Conservation (phyloP, 1,140 invertebrate genomes). For the Conopomorpha cramerella region DNA sequence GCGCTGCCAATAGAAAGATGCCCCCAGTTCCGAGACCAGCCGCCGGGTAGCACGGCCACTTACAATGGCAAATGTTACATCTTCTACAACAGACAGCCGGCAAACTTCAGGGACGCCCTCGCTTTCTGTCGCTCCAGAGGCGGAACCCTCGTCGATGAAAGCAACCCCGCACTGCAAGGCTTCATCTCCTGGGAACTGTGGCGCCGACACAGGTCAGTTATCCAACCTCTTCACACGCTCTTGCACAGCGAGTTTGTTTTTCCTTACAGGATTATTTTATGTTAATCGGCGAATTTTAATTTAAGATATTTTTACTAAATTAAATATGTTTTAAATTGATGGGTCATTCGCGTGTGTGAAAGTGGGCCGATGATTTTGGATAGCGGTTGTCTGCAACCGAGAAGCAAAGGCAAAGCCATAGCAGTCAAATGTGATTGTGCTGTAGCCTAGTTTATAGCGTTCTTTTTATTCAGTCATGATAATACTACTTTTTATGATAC, state of each 20-base stretch:
- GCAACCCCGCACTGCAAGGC: conserved; percentile 90
- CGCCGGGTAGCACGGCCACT: conserved; percentile 87
- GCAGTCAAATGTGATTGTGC: no score
- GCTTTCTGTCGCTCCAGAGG: conserved; percentile 79
- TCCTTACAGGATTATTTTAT: no score
- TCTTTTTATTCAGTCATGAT: no score
- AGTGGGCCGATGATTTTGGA: background rate
- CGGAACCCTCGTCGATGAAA: conserved; percentile 88
- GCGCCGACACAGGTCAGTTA: conserved; percentile 76
- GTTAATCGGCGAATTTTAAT: no score
- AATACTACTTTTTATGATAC: no score
- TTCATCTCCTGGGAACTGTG: conserved; percentile 95
- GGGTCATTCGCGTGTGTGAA: background rate
- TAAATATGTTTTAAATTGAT: background rate
- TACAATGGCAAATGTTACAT: conserved; percentile 97
- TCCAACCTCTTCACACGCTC: background rate
- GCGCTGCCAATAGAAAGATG: conserved; percentile 91
- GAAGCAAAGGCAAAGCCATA: no score
- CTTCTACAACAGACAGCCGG: conserved; percentile 88
- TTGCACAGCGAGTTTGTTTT: no score
- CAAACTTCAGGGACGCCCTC: conserved; percentile 80
- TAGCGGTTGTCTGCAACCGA: background rate
- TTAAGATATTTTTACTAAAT: no score
- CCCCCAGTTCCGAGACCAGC: conserved; percentile 90
- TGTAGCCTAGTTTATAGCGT: no score